A percentile compares a stretch with the other conserved stretches of the same genome.
Conservation (phyloP, 2,113 vertebrate species). For the Phyllopteryx taeniolatus region DNA sequence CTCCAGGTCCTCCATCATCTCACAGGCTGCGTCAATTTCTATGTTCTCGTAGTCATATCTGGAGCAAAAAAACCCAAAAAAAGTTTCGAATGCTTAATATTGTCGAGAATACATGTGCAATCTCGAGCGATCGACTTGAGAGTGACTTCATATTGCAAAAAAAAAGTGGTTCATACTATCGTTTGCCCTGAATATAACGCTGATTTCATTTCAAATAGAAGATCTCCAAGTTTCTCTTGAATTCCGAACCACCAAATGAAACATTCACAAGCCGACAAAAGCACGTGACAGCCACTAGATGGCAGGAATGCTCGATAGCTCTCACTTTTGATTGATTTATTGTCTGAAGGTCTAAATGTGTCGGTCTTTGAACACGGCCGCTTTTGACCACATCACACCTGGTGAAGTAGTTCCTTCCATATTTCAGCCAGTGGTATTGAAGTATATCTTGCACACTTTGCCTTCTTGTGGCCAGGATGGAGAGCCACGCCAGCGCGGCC, state of each 20-base stretch:
- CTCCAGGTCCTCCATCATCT: conserved; percentile 95
- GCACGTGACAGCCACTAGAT: conserved; percentile 37
- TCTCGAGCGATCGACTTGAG: no score
- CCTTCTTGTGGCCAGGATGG: conserved; percentile 84
- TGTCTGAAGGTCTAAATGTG: neutral
- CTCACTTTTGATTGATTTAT: neutral
- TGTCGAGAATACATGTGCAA: no score
- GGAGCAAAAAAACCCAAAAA: conserved; percentile 9
- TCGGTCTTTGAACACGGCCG: neutral
- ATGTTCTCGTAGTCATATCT: conserved; percentile 96
- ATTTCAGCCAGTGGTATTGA: conserved; percentile 92
- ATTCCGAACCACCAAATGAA: no score
- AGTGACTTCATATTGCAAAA: no score
- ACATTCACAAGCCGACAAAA: neutral
- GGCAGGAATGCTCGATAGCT: conserved; percentile 26
- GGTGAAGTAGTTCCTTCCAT: conserved; percentile 93
- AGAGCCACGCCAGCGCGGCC: conserved; percentile 96
- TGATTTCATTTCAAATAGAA: no score
- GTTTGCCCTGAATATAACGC: no score
- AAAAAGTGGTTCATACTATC: no score
- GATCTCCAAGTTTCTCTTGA: no score
- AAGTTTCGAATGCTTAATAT: neutral
- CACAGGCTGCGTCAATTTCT: conserved; percentile 84
- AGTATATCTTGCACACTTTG: conserved; percentile 92
- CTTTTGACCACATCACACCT: conserved; percentile 71